These are phyloP conservation scores for Aix galericulata DNA, from an alignment of 2,113 vertebrate genomes.

Conservation along the genomic window DNA sequence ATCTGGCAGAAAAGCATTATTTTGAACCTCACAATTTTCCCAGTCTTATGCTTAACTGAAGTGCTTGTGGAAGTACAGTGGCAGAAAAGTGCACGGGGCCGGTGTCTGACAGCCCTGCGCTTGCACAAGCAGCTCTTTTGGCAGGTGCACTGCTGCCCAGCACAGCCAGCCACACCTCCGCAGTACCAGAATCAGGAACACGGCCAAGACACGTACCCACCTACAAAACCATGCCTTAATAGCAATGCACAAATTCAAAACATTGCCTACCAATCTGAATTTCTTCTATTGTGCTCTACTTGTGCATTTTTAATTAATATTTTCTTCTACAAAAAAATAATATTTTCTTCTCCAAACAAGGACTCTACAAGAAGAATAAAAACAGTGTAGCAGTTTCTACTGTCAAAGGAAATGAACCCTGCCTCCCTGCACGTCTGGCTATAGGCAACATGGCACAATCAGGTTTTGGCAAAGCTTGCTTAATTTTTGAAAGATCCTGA, in stretches of 20 bases:
- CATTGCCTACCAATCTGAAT: background rate
- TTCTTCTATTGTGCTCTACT: background rate
- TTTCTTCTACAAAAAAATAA: background rate
- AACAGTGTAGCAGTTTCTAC: background rate
- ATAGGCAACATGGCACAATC: fast-evolving
- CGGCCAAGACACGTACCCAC: too few species aligned
- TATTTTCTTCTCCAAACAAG: background rate
- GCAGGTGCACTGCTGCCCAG: fast-evolving
- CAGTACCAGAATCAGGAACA: background rate
- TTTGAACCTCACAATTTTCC: background rate
- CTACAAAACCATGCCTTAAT: fast-evolving
- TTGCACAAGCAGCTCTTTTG: too few species aligned
- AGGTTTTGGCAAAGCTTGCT: background rate
- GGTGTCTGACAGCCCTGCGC: background rate
- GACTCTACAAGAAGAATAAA: background rate
- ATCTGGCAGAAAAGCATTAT: background rate
- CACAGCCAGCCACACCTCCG: background rate
- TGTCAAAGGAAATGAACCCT: fast-evolving
- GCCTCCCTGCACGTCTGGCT: background rate
- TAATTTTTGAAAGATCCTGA: background rate
- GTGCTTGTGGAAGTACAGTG: background rate
- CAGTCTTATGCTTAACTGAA: background rate
- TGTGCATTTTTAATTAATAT: background rate
- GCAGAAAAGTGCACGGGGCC: fast-evolving
- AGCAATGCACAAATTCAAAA: background rate